phyloP scores from a whole-genome alignment of 2,888 invertebrate genomes.

The Thymelicus lineola region DNA sequence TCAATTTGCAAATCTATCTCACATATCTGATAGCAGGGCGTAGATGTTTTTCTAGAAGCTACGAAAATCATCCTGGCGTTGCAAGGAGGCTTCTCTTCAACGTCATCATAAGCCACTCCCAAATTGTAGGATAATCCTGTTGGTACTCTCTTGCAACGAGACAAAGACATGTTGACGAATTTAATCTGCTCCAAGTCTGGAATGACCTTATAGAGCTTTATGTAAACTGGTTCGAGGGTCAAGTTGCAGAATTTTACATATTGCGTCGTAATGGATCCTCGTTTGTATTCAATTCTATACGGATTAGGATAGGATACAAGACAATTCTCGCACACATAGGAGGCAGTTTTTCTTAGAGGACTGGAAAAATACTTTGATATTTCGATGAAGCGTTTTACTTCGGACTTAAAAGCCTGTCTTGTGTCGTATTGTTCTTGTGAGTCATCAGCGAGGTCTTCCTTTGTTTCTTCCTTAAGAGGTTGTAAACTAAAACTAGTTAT shows the following conservation, averaged over 20 bases:
- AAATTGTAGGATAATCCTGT: constrained; percentile 72
- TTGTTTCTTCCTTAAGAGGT: constrained; percentile 54
- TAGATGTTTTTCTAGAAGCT: constrained; percentile 70
- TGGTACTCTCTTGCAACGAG: constrained; percentile 70
- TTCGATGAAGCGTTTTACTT: constrained; percentile 72
- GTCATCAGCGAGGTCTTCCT: constrained; percentile 53
- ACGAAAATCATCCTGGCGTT: constrained; percentile 73
- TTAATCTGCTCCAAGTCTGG: constrained; percentile 74
- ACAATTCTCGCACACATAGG: constrained; percentile 69
- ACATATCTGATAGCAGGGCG: constrained; percentile 77
- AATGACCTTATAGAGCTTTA: constrained; percentile 69
- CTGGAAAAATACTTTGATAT: constrained; percentile 77
- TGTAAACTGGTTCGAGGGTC: constrained; percentile 68
- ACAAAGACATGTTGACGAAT: constrained; percentile 67
- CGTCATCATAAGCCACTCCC: constrained; percentile 70
- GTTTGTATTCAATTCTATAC: constrained; percentile 65
- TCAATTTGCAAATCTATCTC: constrained; percentile 70
- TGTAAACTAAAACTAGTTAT: constrained; percentile 18
- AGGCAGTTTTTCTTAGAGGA: constrained; percentile 70
- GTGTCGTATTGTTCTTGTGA: constrained; percentile 47
- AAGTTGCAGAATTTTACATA: constrained; percentile 71
- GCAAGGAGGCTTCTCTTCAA: constrained; percentile 62
- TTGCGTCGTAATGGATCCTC: constrained; percentile 64
- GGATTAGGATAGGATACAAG: constrained; percentile 69
- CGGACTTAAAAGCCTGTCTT: constrained; percentile 58